A percentile compares a stretch with the other conserved stretches of the same genome.
phyloP scores from a whole-genome alignment of 2,797 vertebrate genomes.

The Anguilla pacifica region DNA sequence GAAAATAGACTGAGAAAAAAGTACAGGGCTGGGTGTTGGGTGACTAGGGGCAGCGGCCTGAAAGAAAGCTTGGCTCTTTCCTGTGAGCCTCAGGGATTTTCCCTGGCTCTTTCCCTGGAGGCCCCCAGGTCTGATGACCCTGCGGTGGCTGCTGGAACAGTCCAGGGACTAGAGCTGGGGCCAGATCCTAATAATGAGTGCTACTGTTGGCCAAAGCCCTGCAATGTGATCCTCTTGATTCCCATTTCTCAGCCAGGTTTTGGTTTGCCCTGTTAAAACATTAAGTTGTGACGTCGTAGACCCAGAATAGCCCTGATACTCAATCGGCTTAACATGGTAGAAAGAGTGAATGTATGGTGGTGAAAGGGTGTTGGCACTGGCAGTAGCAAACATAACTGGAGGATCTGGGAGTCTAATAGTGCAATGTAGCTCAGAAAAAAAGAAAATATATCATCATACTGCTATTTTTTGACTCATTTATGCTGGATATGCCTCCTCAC shows the following conservation, averaged over 20 bases:
- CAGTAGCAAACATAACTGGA: neutral
- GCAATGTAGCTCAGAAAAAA: neutral
- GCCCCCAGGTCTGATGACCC: conserved; percentile 36
- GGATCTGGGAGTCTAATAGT: neutral
- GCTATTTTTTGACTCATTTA: neutral
- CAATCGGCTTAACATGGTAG: neutral
- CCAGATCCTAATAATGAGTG: conserved; percentile 45
- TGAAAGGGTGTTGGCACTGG: neutral
- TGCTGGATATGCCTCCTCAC: neutral
- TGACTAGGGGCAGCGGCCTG: conserved; percentile 52
- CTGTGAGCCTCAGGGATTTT: conserved; percentile 35
- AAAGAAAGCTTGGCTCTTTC: conserved; percentile 56
- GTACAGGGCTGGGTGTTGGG: neutral
- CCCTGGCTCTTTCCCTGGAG: conserved; percentile 45
- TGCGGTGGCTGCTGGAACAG: conserved; percentile 44
- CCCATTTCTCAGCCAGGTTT: conserved; percentile 38
- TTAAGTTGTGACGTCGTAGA: conserved; percentile 43
- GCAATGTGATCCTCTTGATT: conserved; percentile 57
- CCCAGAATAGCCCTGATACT: conserved; percentile 30
- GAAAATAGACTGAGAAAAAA: neutral
- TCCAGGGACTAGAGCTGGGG: conserved; percentile 35
- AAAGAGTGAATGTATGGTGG: neutral
- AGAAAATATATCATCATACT: neutral
- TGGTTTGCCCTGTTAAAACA: conserved; percentile 41
- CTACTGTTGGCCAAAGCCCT: conserved; percentile 40